These are phyloP conservation scores for Emmelina monodactyla DNA, from an alignment of 2,888 invertebrate species.

Conservation along the genomic window DNA sequence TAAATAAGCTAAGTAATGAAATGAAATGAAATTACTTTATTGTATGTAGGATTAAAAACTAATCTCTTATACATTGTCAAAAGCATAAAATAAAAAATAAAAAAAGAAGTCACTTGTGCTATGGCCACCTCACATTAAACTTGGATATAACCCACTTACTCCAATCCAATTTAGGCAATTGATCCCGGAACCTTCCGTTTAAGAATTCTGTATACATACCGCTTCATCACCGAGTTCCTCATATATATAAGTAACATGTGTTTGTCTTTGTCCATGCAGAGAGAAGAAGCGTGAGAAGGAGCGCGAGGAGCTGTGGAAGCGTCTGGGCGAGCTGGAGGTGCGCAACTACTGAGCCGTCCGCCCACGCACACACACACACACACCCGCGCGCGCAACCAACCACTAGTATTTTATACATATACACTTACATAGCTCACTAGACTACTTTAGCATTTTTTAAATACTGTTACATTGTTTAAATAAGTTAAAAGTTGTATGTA, in stretches of 20 bases:
- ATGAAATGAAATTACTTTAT: no score
- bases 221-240: not conserved
- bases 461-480: conserved; percentile 62
- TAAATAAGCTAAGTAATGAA: no score
- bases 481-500: conserved; percentile 62
- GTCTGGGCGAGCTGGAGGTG: conserved; percentile 89
- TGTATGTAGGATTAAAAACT: no score
- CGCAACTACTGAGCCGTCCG: conserved; percentile 59
- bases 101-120: no score
- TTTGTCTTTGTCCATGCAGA: conserved; percentile 55
- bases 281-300: conserved; percentile 95
- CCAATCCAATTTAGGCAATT: no score
- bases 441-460: conserved; percentile 57
- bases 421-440: conserved; percentile 52
- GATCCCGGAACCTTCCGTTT: no score
- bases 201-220: not conserved
- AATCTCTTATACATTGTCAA: no score
- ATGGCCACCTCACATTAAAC: no score
- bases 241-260: conserved; percentile 1
- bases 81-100: no score
- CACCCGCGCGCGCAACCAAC: conserved; percentile 14
- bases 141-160: no score
- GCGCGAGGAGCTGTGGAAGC: conserved; percentile 98
- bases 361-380: conserved; percentile 41
- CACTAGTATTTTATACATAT: conserved; percentile 48